Base-by-base conservation (phyloP, 1,140 invertebrate species). In the Choristoneura fumiferana region DNA sequence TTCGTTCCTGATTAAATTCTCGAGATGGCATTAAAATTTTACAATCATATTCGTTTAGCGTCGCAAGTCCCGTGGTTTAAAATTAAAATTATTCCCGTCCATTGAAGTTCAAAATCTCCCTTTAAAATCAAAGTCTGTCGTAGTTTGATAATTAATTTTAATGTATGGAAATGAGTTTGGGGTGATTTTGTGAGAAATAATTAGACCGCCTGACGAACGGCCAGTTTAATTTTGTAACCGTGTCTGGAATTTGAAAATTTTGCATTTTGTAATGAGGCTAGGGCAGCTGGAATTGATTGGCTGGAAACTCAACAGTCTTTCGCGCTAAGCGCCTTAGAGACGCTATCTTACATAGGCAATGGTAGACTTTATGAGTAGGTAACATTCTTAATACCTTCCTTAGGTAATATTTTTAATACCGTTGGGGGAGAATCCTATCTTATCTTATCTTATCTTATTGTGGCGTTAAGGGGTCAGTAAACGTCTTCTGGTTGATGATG, bases 131-230 rank as follows among this genome's bases (percentile, higher is more conserved):
- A 49, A 49, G 43, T 29, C 22, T 29, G 22, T 12, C 10, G 43
- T 33, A 49, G 43, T 49, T 49, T 33, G 43, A 49, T 49, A 49
- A 49, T 49, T 49, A 49, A 49, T 49, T 49, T 49, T 49, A 49
- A 49, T 49, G 43, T 49, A 49, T 49, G 43, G 43, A 12, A 49
- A 49, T 49, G 43, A 49, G 43, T 49, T 49, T 49, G 18, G 43
- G 43, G 43, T 49, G 43, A 49, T 49, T 49, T 22, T 22, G 17
- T 49, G 43, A 12, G 18, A 49, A 49, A 49, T 49, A 49, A 49
- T 49, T 49, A 49, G 43, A 49, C 43, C 5, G 17, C 18, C 10
- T 22, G 10, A 14, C 17, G 43, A 15, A 17, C 18, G 18, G 22
- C 17, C 43, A 8, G 18, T 49, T 49, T 49, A 49, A 22, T 33